Evolutionary conservation across 2,113 vertebrate genomes (phyloP), one percentile per base, ranked within the genome.

Genomic region (Brachyhypopomus occidentalis): DNA sequence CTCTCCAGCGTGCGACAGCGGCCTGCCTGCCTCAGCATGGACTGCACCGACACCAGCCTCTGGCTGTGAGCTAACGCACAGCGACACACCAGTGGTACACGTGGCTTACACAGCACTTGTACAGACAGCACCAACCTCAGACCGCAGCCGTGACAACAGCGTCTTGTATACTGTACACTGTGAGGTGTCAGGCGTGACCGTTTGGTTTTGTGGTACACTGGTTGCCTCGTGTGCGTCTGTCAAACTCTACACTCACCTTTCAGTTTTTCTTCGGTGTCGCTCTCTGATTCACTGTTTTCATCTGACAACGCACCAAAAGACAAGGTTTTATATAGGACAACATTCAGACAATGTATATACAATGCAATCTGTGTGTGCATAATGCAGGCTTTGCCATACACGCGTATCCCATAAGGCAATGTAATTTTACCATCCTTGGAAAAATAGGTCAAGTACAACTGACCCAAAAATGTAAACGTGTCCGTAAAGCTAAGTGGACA

Each of bases 281-380:
- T 98, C 88, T 98, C 97, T 0, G 97, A 98, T 89, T 98, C 97
- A 25, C 97, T 98, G 91, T 98, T 98, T 86, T 98, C 97, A 74
- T 98, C 97, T 23, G 96, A 97, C 89, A 97, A 95, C 96, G 76
- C 38, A 77, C n/a, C 2, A 30, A 74, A 52, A 77, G 19, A 22
- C 20, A 74, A 58, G 41, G 55, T 30, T 30, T 30, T 30, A 30
- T 22, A 77, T 4, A 19, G 9, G 34, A 69, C 22, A 70, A 20
- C 22, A 66, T 60, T 59, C 78, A 78, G 38, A 38, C 30, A 64
- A 72, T 1, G 36, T 12, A 80, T 75, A 59, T 58, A 62, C 69
- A 59, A 60, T 30, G 34, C 64, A 62, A 59, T 72, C 22, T 30
- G 52, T 67, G 55, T 11, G 66, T 25, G 72, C 25, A 75, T 30